A percentile compares a stretch with the other conserved stretches of the same genome.
Conservation (phyloP, 2,113 vertebrate species). For the Oriolus oriolus region DNA sequence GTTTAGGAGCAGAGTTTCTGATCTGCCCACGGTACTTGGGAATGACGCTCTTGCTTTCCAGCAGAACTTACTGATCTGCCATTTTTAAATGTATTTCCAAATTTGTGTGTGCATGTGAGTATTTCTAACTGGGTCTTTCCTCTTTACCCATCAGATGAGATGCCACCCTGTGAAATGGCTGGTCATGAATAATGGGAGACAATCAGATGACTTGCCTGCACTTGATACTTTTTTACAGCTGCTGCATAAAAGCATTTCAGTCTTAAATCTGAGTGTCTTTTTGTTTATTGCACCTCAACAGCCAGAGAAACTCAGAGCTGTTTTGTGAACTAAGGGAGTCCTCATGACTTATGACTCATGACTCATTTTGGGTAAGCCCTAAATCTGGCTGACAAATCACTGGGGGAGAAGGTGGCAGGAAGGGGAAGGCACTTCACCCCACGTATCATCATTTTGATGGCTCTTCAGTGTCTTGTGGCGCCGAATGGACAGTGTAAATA, state of each 20-base stretch:
- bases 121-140: neutral
- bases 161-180: neutral
- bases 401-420: neutral
- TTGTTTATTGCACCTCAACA: neutral
- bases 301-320: neutral
- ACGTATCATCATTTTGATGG: neutral
- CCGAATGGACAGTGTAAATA: neutral
- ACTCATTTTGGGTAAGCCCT: neutral
- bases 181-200: neutral
- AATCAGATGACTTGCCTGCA: neutral
- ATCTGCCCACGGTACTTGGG: neutral
- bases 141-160: neutral
- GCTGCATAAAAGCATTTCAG: neutral
- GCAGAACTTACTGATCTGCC: neutral
- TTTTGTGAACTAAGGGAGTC: neutral
- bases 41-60: neutral
- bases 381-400: neutral
- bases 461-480: neutral
- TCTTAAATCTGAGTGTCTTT: neutral
- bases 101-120: neutral
- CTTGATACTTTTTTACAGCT: neutral
- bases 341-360: neutral
- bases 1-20: neutral
- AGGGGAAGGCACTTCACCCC: neutral
- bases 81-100: neutral